Base-by-base conservation (phyloP, 1,140 invertebrate species). In the Pristionchus pacificus region DNA sequence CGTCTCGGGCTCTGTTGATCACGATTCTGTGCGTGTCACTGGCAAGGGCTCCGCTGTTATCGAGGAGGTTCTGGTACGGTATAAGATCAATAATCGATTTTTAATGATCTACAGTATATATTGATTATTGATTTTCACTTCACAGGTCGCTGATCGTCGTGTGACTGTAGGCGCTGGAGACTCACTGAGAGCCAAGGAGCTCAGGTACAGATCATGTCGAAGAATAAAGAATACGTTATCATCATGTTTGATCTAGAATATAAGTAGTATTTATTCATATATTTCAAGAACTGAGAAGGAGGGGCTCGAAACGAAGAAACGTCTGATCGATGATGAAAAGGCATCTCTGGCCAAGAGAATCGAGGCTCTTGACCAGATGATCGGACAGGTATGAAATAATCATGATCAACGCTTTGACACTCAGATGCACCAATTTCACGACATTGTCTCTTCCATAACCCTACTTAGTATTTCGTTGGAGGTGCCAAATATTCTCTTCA, bases 21-120 rank as follows among this genome's bases (percentile, higher is more conserved):
- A 55, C 28, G 68, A 74, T 49, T 80, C 78, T 2, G 69, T 78
- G 69, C 83, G 84, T 62, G 82, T 85, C 19, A 83, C 84, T 60
- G 84, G 84, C n/a, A 77, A 76, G 58, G 84, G 84, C 15, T 28
- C 72, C 13, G 84, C 83, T 0, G 77, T 78, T 0, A 85, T 85
- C 60, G 76, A 75, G 28, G 84, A 85, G 74, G 84, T 85, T 49
- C 6, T 10, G 38, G 38, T 49, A 49, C 38, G 38, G 19, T 49
- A n/a, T n/a, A n/a, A n/a, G n/a, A n/a, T n/a, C n/a, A n/a, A n/a
- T n/a, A n/a, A n/a, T n/a, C n/a, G n/a, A n/a, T n/a, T n/a, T n/a
- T n/a, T n/a, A n/a, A n/a, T n/a, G n/a, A n/a, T n/a, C n/a, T n/a
- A n/a, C n/a, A n/a, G n/a, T n/a, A n/a, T n/a, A n/a, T n/a, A n/a